These are phyloP conservation scores for Sphecodes monilicornis DNA, from an alignment of 2,888 invertebrate genomes.

Conservation along the genomic window DNA sequence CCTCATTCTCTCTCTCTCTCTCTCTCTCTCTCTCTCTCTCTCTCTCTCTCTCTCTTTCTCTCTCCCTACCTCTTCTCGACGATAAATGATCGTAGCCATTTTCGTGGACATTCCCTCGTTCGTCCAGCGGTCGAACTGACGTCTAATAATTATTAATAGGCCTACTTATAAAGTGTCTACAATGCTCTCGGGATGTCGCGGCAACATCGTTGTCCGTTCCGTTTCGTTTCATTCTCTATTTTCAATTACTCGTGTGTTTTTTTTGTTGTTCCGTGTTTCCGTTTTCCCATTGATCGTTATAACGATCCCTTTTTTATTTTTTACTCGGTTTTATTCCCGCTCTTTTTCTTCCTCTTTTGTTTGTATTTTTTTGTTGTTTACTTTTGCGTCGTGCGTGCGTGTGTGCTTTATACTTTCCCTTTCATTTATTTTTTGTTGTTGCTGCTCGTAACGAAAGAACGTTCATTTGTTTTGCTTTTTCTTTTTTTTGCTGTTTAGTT, in stretches of 20 bases:
- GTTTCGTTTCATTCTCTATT: constrained; percentile 56
- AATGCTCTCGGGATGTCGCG: constrained; percentile 77
- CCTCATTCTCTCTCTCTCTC: constrained; percentile 1
- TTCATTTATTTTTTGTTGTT: constrained; percentile 66
- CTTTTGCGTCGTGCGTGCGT: not conserved
- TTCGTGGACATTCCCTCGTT: constrained; percentile 57
- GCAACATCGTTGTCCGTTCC: constrained; percentile 76
- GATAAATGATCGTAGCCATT: constrained; percentile 69
- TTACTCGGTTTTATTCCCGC: not conserved
- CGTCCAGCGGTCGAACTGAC: constrained; percentile 70
- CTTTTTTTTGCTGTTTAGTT: constrained; percentile 77
- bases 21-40: too few relatives aligned
- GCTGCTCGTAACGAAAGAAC: constrained; percentile 83
- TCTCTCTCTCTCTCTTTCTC: not conserved
- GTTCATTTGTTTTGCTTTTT: constrained; percentile 67
- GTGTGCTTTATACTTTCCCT: not conserved
- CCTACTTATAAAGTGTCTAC: constrained; percentile 77
- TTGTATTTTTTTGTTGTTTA: not conserved
- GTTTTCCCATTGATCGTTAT: constrained; percentile 6
- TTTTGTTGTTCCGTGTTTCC: not conserved
- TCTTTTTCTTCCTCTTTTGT: not conserved
- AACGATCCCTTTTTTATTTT: not conserved
- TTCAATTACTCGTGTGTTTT: not conserved
- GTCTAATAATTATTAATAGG: constrained; percentile 78
- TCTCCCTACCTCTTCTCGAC: constrained; percentile 35